Conservation (phyloP, 1,140 invertebrate genomes). For the Saxidomus purpurata region DNA sequence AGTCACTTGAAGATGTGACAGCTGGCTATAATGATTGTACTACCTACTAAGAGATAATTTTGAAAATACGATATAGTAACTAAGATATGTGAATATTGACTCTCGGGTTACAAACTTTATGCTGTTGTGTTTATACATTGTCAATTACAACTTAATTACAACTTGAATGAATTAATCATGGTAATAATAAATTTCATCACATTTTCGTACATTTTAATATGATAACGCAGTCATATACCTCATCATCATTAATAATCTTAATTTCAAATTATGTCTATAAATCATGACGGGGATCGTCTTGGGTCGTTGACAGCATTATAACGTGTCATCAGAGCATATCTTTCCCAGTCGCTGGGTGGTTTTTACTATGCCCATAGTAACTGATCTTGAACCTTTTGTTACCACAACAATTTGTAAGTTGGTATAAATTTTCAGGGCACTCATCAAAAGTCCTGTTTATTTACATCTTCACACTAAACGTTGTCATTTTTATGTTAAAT, state of each 20-base stretch:
- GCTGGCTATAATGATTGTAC: neutral
- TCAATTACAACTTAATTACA: too few relatives aligned
- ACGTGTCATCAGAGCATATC: neutral
- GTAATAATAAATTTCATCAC: too few relatives aligned
- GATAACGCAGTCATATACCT: too few relatives aligned
- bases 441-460: slow-evolving; percentile 31
- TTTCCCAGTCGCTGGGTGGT: slow-evolving; percentile 11
- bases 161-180: too few relatives aligned
- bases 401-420: neutral
- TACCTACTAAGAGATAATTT: neutral
- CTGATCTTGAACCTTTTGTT: neutral
- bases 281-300: neutral
- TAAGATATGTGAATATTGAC: too few relatives aligned
- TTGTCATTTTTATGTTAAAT: slow-evolving; percentile 12
- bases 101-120: too few relatives aligned
- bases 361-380: neutral
- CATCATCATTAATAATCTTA: neutral
- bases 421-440: neutral
- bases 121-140: too few relatives aligned
- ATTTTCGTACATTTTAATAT: too few relatives aligned
- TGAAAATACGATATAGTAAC: neutral
- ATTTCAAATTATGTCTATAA: neutral
- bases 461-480: slow-evolving; percentile 1
- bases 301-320: slow-evolving; percentile 13
- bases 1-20: neutral